These are phyloP conservation scores for Drosophila varians DNA, from an alignment of 1,140 invertebrate genomes.

Conservation along the genomic window DNA sequence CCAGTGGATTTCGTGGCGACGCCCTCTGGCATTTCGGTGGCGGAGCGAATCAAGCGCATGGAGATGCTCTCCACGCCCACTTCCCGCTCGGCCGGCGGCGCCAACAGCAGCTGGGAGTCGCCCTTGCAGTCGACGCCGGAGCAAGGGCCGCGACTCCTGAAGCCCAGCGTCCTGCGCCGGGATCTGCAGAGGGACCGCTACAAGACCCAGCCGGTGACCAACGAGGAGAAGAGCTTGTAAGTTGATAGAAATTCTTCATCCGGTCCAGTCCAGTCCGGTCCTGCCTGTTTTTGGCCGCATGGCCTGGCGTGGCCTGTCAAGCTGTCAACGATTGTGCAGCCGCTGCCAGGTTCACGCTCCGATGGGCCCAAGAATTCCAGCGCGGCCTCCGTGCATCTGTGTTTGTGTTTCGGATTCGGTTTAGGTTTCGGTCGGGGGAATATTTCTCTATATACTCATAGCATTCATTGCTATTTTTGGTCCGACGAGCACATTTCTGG, in stretches of 20 bases:
- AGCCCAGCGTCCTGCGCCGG: slow-evolving; percentile 83
- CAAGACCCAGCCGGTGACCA: slow-evolving; percentile 88
- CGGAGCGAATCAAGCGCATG: slow-evolving; percentile 80
- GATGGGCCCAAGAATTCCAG: slow-evolving; percentile 52
- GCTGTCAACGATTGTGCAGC: slow-evolving; percentile 48
- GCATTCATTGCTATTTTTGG: slow-evolving; percentile 50
- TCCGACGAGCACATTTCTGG: slow-evolving; percentile 39
- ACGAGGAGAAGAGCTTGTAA: slow-evolving; percentile 85
- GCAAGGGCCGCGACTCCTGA: slow-evolving; percentile 74
- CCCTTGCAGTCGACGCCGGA: slow-evolving; percentile 44
- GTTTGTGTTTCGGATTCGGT: slow-evolving; percentile 15
- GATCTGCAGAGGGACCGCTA: slow-evolving; percentile 85
- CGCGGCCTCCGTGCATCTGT: slow-evolving; percentile 21
- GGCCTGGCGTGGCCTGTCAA: slow-evolving; percentile 46
- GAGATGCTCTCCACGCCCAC: slow-evolving; percentile 68
- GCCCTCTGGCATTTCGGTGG: slow-evolving; percentile 69
- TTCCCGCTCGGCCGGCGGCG: slow-evolving; percentile 16
- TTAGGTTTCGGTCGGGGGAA: slow-evolving; percentile 6
- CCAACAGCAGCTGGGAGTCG: slow-evolving; percentile 71
- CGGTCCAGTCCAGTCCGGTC: no score
- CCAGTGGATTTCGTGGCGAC: slow-evolving; percentile 55
- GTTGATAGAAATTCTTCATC: no score
- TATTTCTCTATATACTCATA: slow-evolving; percentile 28
- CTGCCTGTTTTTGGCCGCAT: no score
- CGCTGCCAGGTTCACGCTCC: slow-evolving; percentile 42